phyloP scores from a whole-genome alignment of 1,140 invertebrate genomes.

The Leptoteleia sp. region DNA sequence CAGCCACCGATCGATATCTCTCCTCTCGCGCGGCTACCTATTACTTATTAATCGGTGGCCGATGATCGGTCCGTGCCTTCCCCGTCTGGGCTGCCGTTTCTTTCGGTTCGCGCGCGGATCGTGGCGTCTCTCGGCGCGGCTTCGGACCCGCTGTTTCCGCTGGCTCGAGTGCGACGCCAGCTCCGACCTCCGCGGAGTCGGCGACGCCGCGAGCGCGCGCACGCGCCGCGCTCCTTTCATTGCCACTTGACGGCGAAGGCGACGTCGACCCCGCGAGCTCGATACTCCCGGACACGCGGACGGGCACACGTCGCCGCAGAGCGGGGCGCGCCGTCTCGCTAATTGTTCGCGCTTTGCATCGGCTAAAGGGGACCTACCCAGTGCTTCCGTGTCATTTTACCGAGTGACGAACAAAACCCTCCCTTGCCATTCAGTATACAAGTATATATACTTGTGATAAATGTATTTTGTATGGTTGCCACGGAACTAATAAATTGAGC shows the following conservation, averaged over 20 bases:
- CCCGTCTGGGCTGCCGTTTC: neutral
- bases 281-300: conserved; percentile 1
- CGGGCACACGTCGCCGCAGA: neutral
- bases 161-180: conserved; percentile 16
- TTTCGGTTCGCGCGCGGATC: neutral
- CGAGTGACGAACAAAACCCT: too few relatives aligned
- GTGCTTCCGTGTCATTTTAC: too few relatives aligned
- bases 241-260: conserved; percentile 37
- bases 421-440: too few relatives aligned
- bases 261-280: conserved; percentile 24
- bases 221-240: conserved; percentile 58
- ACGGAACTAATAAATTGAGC: too few relatives aligned
- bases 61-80: neutral
- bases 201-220: conserved; percentile 61
- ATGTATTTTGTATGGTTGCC: too few relatives aligned
- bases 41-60: neutral
- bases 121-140: neutral
- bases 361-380: too few relatives aligned
- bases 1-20: conserved; percentile 10
- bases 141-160: conserved; percentile 4
- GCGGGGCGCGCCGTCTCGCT: neutral
- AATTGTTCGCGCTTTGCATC: too few relatives aligned
- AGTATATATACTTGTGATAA: too few relatives aligned
- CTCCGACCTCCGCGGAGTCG: conserved; percentile 64
- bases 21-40: neutral